phyloP scores from a whole-genome alignment of 2,113 vertebrate genomes.

The Lasiurus borealis region DNA sequence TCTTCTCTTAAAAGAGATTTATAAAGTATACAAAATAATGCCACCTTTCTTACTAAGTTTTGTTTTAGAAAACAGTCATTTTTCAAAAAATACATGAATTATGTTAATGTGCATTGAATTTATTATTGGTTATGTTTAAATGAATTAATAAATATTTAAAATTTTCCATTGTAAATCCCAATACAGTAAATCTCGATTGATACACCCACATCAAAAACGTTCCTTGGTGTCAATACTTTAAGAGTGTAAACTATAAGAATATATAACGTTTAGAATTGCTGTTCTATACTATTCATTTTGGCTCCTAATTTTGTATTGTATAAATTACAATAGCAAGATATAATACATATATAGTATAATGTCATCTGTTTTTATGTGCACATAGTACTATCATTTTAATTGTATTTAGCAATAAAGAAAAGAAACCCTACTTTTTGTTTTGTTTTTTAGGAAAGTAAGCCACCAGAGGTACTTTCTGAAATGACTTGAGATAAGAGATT shows the following conservation, averaged over 20 bases:
- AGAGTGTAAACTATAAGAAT: background rate
- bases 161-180: constrained; percentile 36
- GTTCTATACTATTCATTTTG: background rate
- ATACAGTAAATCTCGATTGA: background rate
- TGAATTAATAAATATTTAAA: background rate
- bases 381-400: constrained; percentile 18
- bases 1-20: constrained; percentile 25
- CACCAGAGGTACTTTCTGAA: background rate
- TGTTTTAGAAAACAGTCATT: constrained; percentile 9
- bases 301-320: constrained; percentile 28
- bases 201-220: background rate
- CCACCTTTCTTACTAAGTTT: background rate
- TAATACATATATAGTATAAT: background rate
- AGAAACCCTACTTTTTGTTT: background rate
- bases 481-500: background rate
- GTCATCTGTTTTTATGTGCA: background rate
- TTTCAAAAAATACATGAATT: background rate
- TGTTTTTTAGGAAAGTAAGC: background rate
- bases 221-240: background rate
- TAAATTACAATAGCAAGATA: background rate
- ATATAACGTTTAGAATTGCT: background rate
- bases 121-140: constrained; percentile 11
- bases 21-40: background rate
- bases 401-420: background rate
- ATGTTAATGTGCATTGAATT: background rate